Evolutionary conservation across 2,113 vertebrate species (phyloP), one percentile per base, ranked within the genome.

Genomic region (Eudorcas thomsonii): DNA sequence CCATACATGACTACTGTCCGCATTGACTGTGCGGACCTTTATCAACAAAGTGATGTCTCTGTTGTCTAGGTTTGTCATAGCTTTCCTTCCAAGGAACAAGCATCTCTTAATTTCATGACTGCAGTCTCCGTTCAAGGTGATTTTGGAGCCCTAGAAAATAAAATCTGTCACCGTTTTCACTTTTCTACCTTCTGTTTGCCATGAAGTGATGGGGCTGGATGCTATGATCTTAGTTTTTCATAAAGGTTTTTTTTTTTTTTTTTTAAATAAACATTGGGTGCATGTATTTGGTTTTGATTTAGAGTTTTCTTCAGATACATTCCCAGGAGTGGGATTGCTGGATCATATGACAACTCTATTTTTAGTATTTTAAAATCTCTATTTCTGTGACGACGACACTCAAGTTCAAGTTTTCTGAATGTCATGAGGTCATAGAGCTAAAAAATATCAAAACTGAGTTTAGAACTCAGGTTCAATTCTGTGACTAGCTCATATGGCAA

Each of bases 61-160:
- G 21, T 14, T 74, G 36, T 43, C 36, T 74, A 43, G 21, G 11
- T 74, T 74, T 14, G 71, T 43, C 71, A 43, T 25, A 74, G 71
- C 71, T 74, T 74, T 74, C 23, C 23, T 74, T 43, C 23, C 71
- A 43, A 74, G 71, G 36, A 74, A 43, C 5, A 43, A 74, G 5
- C 23, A 25, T 43, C 71, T 74, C 71, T 74, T 43, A 43, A 74
- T 14, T 74, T 74, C 71, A 43, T 74, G 71, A 43, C 23, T 74
- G 71, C 71, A 74, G 36, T 74, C 36, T 14, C 4, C 1, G 0
- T 43, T 43, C 21, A 43, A 39, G 6, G 10, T 25, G 36, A 43
- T 39, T 74, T 74, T 74, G 23, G 71, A 74, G 21, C 36, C 23
- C 71, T 25, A 43, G 71, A 77, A 77, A 77, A 74, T 74, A 74